phyloP scores from a whole-genome alignment of 92 coral and sea anemone genomes.

The Porites rus region DNA sequence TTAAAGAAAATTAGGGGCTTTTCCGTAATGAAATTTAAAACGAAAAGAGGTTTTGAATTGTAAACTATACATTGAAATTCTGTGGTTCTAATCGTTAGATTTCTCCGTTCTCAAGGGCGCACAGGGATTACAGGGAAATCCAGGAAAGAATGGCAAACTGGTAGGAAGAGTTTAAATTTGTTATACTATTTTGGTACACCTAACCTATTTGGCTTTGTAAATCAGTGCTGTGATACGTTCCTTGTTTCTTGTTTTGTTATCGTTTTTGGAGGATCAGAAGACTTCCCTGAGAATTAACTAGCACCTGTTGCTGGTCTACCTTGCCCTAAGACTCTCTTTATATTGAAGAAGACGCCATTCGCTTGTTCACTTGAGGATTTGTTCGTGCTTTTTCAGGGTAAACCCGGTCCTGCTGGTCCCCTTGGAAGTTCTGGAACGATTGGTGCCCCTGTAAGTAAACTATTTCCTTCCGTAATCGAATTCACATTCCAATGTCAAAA shows the following conservation, averaged over 20 bases:
- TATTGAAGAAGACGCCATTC: too few species aligned
- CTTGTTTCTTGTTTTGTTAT: too few species aligned
- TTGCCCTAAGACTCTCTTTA: too few species aligned
- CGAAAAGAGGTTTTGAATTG: neutral
- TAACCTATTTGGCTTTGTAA: neutral
- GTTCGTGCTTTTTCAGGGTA: slow-evolving; percentile 12
- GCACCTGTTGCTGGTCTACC: too few species aligned
- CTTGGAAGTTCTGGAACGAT: slow-evolving; percentile 12
- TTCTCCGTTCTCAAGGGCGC: slow-evolving; percentile 41
- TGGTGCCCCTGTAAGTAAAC: slow-evolving; percentile 36
- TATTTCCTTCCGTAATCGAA: neutral
- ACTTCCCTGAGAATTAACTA: too few species aligned
- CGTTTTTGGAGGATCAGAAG: too few species aligned
- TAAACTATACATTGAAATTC: slow-evolving; percentile 3
- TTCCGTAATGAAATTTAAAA: too few species aligned
- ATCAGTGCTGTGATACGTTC: too few species aligned
- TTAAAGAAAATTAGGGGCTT: too few species aligned
- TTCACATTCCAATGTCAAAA: neutral
- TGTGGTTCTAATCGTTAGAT: slow-evolving; percentile 40
- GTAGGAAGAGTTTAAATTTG: slow-evolving; percentile 31
- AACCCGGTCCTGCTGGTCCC: slow-evolving; percentile 17
- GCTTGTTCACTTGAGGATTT: too few species aligned
- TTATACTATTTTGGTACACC: neutral
- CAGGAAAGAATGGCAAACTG: slow-evolving; percentile 71
- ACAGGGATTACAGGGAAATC: slow-evolving; percentile 56